Conservation (phyloP, 2,888 invertebrate species). For the Glaucopsyche alexis region DNA sequence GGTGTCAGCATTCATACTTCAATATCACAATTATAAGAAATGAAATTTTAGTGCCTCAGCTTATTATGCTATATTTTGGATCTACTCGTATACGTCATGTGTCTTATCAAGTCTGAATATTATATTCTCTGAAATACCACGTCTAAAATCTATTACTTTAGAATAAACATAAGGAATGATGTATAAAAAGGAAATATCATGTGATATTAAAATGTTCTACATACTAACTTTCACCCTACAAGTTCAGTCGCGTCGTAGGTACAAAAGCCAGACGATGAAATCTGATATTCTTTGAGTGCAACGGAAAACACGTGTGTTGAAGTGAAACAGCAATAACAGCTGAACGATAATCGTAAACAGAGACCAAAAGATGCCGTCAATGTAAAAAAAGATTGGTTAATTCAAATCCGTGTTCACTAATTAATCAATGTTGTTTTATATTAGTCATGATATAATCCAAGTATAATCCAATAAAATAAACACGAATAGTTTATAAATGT, state of each 20-base stretch:
- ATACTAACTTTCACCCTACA: too few species aligned
- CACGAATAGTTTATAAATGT: neutral
- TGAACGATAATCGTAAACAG: slow-evolving; percentile 42
- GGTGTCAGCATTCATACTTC: neutral
- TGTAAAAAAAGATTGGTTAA: slow-evolving; percentile 60
- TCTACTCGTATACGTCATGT: too few species aligned
- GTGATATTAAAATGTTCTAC: too few species aligned
- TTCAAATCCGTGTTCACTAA: slow-evolving; percentile 62
- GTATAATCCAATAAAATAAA: slow-evolving; percentile 50
- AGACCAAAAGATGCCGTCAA: slow-evolving; percentile 56
- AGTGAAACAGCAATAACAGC: slow-evolving; percentile 54
- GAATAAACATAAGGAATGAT: too few species aligned
- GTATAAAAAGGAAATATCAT: too few species aligned
- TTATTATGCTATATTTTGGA: too few species aligned
- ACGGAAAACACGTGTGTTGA: slow-evolving; percentile 58
- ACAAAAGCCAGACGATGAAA: slow-evolving; percentile 22
- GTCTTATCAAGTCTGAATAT: too few species aligned
- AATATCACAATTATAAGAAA: slow-evolving; percentile 20
- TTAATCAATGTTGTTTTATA: slow-evolving; percentile 55
- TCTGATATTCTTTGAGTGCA: slow-evolving; percentile 52
- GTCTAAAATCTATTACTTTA: too few species aligned
- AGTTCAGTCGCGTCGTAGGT: slow-evolving; percentile 20
- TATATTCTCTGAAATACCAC: too few species aligned
- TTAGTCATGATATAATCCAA: slow-evolving; percentile 65
- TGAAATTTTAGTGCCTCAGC: too few species aligned